Conservation (phyloP, 1,140 invertebrate species). For the Dinothrombium tinctorium region DNA sequence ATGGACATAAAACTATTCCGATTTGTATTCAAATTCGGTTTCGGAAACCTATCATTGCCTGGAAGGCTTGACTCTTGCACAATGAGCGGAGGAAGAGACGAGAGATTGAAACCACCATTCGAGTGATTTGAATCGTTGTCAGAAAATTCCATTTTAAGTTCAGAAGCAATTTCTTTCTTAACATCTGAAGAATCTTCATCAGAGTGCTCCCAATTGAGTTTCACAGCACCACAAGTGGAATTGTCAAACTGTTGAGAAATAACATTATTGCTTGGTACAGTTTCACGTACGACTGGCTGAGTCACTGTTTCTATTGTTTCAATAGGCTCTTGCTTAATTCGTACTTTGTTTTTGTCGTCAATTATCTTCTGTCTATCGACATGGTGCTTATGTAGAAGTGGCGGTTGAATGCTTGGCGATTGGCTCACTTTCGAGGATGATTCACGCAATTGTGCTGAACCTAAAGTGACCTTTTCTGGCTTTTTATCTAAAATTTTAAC, state of each 20-base stretch:
- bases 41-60: too few species aligned
- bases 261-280: not conserved
- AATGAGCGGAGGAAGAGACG: too few species aligned
- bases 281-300: not conserved
- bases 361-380: too few species aligned
- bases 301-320: not conserved
- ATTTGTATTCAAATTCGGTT: too few species aligned
- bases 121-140: slow-evolving; percentile 3
- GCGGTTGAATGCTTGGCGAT: too few species aligned
- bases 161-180: slow-evolving; percentile 3
- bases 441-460: too few species aligned
- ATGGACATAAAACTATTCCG: not conserved
- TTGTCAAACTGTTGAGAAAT: not conserved
- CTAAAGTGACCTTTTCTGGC: too few species aligned
- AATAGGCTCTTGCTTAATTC: not conserved
- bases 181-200: slow-evolving; percentile 1
- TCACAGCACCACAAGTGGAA: not conserved
- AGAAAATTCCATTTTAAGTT: slow-evolving; percentile 10
- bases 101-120: not conserved
- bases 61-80: too few species aligned
- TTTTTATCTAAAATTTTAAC: too few species aligned
- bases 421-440: too few species aligned
- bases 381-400: too few species aligned
- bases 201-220: not conserved
- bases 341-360: not conserved